Percentiles rank a stretch among this genome's conserved stretches.
Conservation (phyloP, 2,888 invertebrate genomes). For the Acleris literana region DNA sequence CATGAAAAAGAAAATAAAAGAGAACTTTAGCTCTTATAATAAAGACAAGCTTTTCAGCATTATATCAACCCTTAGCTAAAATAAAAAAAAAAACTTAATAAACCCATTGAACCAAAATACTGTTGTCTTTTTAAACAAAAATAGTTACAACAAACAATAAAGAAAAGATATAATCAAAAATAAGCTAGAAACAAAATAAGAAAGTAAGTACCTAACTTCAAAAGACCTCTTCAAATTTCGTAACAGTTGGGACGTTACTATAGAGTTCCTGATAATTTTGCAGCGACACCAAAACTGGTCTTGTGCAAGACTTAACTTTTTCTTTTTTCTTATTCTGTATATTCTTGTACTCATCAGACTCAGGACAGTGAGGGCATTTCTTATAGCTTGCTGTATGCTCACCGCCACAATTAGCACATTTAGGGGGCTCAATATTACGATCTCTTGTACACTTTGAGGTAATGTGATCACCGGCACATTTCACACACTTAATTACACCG, state of each 20-base stretch:
- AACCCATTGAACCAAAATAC: too few relatives aligned
- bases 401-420: conserved; percentile 64
- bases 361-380: conserved; percentile 52
- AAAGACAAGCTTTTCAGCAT: too few relatives aligned
- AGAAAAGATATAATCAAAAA: too few relatives aligned
- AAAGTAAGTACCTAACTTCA: not conserved
- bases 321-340: conserved; percentile 36
- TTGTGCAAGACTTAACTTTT: not conserved
- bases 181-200: not conserved
- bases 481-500: conserved; percentile 61
- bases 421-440: conserved; percentile 48
- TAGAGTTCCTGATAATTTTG: conserved; percentile 26
- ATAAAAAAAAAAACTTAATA: too few relatives aligned
- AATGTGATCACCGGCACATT: conserved; percentile 65
- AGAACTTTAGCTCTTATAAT: too few relatives aligned
- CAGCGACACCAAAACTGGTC: conserved; percentile 22
- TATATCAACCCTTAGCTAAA: too few relatives aligned
- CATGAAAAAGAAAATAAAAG: not conserved
- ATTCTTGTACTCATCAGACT: conserved; percentile 42
- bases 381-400: conserved; percentile 62
- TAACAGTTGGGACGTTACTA: not conserved
- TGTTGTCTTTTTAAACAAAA: not conserved
- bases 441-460: conserved; percentile 57
- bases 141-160: too few relatives aligned
- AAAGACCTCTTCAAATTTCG: not conserved